These are phyloP conservation scores for Acanthococcus lagerstroemiae DNA, from an alignment of 2,888 invertebrate species.

Conservation along the genomic window DNA sequence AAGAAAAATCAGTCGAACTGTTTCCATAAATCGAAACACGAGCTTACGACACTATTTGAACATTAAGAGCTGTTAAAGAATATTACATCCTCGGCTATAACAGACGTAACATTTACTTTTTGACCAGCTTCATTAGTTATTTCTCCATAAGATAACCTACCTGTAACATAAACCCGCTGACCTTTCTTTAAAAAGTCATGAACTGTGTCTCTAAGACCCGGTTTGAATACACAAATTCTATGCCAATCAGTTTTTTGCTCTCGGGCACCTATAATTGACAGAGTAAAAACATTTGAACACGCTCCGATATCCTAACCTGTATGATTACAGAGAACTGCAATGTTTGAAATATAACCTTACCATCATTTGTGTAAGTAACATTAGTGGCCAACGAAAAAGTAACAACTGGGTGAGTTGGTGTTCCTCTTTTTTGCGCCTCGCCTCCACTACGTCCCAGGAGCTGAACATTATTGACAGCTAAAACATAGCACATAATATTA, in stretches of 20 bases:
- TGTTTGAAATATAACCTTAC: not conserved
- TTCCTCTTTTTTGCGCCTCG: slow-evolving; percentile 79
- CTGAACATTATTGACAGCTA: slow-evolving; percentile 74
- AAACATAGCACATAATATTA: too few relatives aligned
- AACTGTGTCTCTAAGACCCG: slow-evolving; percentile 66
- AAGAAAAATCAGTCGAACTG: too few relatives aligned
- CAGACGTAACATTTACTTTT: slow-evolving; percentile 57
- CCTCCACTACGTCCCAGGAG: slow-evolving; percentile 77
- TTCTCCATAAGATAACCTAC: slow-evolving; percentile 75
- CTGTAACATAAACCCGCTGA: slow-evolving; percentile 69
- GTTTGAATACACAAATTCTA: slow-evolving; percentile 74
- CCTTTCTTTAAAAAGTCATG: slow-evolving; percentile 75
- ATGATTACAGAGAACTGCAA: not conserved
- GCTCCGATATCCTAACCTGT: too few relatives aligned
- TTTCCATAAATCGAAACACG: too few relatives aligned
- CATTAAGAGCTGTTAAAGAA: too few relatives aligned
- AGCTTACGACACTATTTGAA: too few relatives aligned
- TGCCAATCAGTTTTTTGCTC: slow-evolving; percentile 89
- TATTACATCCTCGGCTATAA: slow-evolving; percentile 81
- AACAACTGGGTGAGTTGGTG: slow-evolving; percentile 70
- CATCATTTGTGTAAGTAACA: slow-evolving; percentile 58
- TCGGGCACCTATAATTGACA: slow-evolving; percentile 56
- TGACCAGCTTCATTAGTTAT: slow-evolving; percentile 66
- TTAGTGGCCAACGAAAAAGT: slow-evolving; percentile 86
- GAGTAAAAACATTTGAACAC: not conserved